Conservation (phyloP, 2,113 vertebrate species). For the Mesembrinibis cayennensis region DNA sequence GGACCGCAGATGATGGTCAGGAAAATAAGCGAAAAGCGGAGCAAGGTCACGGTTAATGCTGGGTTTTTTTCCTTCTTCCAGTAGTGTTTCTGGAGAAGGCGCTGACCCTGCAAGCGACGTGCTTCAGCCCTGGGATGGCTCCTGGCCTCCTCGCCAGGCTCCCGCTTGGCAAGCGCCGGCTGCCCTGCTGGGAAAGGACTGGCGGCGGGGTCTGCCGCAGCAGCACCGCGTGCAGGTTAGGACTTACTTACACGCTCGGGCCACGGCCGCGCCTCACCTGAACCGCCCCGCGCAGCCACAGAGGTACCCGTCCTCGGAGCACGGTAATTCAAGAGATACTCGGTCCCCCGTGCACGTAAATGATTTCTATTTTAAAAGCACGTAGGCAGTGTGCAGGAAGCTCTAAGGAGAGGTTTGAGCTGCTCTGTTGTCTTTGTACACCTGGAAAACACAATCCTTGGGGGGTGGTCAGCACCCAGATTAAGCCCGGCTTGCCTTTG, state of each 20-base stretch:
- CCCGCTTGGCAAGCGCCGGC: not conserved
- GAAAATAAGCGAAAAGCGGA: not conserved
- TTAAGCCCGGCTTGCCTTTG: not conserved
- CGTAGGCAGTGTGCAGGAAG: not conserved
- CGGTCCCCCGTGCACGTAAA: not conserved
- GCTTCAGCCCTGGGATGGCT: not conserved
- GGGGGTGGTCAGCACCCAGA: not conserved
- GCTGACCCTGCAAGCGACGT: not conserved
- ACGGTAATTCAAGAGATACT: fast-evolving
- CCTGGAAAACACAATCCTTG: not conserved
- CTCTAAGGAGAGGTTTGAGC: not conserved
- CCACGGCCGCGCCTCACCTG: not conserved
- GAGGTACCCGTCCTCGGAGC: not conserved
- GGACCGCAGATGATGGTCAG: not conserved
- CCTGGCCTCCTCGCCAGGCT: not conserved
- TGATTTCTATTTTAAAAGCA: fast-evolving
- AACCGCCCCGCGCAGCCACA: fast-evolving
- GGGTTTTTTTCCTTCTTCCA: not conserved
- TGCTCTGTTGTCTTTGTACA: not conserved
- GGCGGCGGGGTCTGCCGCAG: not conserved
- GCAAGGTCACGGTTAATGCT: not conserved
- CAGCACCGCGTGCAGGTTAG: not conserved
- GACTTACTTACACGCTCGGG: fast-evolving
- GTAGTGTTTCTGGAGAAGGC: not conserved
- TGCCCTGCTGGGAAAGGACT: not conserved